These are phyloP conservation scores for Sciurus niger DNA, from an alignment of 2,113 vertebrate genomes.

Conservation along the genomic window DNA sequence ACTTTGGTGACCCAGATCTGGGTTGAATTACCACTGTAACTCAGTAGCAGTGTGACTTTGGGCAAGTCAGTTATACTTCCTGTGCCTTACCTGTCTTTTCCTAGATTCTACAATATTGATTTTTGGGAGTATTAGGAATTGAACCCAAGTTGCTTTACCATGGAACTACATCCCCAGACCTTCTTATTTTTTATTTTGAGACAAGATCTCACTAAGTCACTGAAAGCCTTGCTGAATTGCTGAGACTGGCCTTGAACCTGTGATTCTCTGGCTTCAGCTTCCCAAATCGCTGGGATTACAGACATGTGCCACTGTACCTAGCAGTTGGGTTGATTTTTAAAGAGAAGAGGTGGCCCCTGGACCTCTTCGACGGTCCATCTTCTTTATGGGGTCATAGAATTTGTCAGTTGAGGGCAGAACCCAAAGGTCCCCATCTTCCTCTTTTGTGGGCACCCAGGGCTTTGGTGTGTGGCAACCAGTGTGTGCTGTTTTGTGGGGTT, in stretches of 20 bases:
- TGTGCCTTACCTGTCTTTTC: neutral
- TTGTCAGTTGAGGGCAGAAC: neutral
- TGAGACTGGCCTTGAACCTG: too few species aligned
- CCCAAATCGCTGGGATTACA: too few species aligned
- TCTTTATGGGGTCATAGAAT: neutral
- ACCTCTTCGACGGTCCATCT: neutral
- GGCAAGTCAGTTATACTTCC: neutral
- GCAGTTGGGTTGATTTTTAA: neutral
- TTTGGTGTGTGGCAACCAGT: neutral
- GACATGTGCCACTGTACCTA: neutral
- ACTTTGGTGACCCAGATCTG: neutral
- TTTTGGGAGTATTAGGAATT: neutral
- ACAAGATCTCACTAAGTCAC: too few species aligned
- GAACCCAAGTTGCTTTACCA: too few species aligned
- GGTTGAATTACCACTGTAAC: neutral
- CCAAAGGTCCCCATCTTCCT: neutral
- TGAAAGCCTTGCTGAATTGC: too few species aligned
- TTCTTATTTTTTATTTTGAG: neutral
- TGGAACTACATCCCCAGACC: neutral
- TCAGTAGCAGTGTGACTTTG: neutral
- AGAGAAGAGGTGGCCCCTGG: neutral
- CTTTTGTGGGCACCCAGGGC: neutral
- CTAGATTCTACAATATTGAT: neutral
- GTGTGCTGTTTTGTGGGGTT: neutral
- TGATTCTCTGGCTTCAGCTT: too few species aligned